Evolutionary conservation across 2,113 vertebrate genomes (phyloP), one percentile per base, ranked within the genome.

Genomic region (Eclectus roratus): DNA sequence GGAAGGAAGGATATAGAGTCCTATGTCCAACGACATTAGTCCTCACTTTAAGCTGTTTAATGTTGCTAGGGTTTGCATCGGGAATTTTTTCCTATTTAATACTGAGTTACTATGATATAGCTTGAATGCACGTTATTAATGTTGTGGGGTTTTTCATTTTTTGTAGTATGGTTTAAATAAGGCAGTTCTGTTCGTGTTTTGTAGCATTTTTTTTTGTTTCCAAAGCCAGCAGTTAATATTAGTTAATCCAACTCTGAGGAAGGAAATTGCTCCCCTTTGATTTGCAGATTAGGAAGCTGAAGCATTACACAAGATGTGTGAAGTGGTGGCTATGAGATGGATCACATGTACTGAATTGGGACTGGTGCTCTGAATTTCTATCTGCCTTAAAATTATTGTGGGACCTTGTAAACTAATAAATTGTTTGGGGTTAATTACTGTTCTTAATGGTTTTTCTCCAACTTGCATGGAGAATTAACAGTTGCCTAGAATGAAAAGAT

Each of bases 31-130:
- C 77, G 70, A 52, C 55, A 1, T 68, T 71, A 86, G 55, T 35
- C 18, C 5, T 94, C 10, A 5, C 24, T 74, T 80, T 10, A 27
- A 87, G 17, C 47, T 12, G 2, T 74, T 84, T 28, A 13, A 1
- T 35, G 2, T 50, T 60, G 20, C 20, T 58, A 5, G 37, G 15
- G 8, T 85, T 89, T 87, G 41, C n/a, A 50, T 82, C 29, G 28
- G 25, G n/a, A 69, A 10, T 60, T 44, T 29, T 13, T 6, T 85
- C 7, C 24, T 80, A 1, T 43, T 73, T 52, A n/a, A 3, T 63
- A 28, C 23, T 33, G 28, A 2, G 47, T n/a, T 66, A 25, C 21
- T 56, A 0, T 33, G 19, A 20, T 72, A 35, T 0, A 70, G 16
- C 44, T 74, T 78, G 9, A 23, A 9, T 64, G 39, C 3, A 2